Evolutionary conservation across 1,140 invertebrate genomes (phyloP), one percentile per base, ranked within the genome.

Genomic region (Oryzaephilus surinamensis): DNA sequence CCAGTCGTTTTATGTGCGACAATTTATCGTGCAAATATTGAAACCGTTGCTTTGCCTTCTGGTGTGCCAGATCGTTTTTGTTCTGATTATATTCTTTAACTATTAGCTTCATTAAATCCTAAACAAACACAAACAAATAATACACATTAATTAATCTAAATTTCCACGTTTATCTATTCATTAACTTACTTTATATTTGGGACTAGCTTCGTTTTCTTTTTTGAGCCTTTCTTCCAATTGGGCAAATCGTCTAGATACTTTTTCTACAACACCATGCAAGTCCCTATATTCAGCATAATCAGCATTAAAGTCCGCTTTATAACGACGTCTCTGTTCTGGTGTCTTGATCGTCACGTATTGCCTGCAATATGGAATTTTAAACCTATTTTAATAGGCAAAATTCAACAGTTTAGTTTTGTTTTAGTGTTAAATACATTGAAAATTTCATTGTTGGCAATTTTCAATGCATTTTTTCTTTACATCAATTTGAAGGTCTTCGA

Each of bases 21-120:
- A 95, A 69, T 61, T 94, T 95, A 32, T 79, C 77, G 59, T 94
- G 88, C 48, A 95, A 70, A 63, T 88, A 91, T 42, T 84, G 72
- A 60, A 89, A 88, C 41, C 84, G 73, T 50, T 67, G 65, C 61
- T 81, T 83, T 43, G 79, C 73, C 41, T 77, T 70, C 48, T 79
- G 72, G 55, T 85, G 84, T 31, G 72, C 67, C 3, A 66, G 62
- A 65, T 91, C 78, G 51, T 72, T 73, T 60, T 85, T 87, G 47
- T 78, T 81, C 39, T 75, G 69, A 43, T 79, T 63, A 64, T 93
- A 95, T 64, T 91, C 84, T 46, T 72, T 65, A 28, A 87, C 62
- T 53, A 93, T 92, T 64, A 81, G 76, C 21, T 77, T 72, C 60
- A 77, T 76, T 46, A 85, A 71, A 54, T 68, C 68, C 79, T 84